phyloP scores from a whole-genome alignment of 2,888 invertebrate genomes.

The Cheilosia vernalis region DNA sequence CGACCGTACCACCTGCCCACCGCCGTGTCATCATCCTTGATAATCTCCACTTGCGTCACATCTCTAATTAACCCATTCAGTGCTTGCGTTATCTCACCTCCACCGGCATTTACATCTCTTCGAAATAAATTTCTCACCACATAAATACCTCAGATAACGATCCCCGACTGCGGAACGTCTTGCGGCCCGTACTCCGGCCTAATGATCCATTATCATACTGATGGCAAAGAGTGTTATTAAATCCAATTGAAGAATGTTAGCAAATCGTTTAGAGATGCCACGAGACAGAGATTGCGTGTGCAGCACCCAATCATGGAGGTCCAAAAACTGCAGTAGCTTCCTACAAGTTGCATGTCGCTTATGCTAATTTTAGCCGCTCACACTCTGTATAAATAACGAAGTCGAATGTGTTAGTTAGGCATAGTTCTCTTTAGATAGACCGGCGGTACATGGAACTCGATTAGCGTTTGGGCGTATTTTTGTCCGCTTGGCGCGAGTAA shows the following conservation, averaged over 20 bases:
- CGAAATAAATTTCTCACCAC: slow-evolving; percentile 37
- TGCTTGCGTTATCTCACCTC: slow-evolving; percentile 54
- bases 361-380: slow-evolving; percentile 33
- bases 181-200: slow-evolving; percentile 25
- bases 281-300: slow-evolving; percentile 27
- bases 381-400: slow-evolving; percentile 2
- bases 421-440: too few relatives aligned
- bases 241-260: slow-evolving; percentile 47
- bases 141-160: slow-evolving; percentile 61
- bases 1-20: background rate
- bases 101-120: slow-evolving; percentile 58
- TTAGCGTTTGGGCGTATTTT: background rate
- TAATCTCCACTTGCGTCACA: slow-evolving; percentile 28
- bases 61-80: slow-evolving; percentile 64
- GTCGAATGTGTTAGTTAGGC: too few relatives aligned
- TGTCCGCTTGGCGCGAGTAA: slow-evolving; percentile 28
- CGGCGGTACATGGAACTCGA: background rate
- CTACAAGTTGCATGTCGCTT: slow-evolving; percentile 28
- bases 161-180: slow-evolving; percentile 18
- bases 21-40: background rate
- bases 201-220: slow-evolving; percentile 46
- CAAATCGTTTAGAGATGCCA: slow-evolving; percentile 61
- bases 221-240: slow-evolving; percentile 37
- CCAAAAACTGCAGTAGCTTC: slow-evolving; percentile 23
- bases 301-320: slow-evolving; percentile 3